These are phyloP conservation scores for Limanda limanda DNA, from an alignment of 2,113 vertebrate species.

Conservation along the genomic window DNA sequence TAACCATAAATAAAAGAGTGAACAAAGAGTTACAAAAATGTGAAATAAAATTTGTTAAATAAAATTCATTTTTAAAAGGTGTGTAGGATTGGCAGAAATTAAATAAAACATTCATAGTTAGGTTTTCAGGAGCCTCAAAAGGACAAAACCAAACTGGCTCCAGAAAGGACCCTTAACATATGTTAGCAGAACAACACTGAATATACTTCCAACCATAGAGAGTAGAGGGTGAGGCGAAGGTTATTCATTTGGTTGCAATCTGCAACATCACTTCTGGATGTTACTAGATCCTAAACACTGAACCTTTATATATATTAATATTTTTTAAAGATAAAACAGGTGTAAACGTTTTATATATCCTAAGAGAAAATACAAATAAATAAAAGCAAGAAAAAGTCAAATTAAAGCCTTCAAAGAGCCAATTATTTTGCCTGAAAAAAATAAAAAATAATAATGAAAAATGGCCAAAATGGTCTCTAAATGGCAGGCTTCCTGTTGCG, in stretches of 20 bases:
- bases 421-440: no score
- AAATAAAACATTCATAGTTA: background rate
- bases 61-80: background rate
- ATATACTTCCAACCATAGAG: no score
- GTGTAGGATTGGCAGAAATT: background rate
- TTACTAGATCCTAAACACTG: background rate
- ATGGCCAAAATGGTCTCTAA: no score
- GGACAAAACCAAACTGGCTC: background rate
- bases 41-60: background rate
- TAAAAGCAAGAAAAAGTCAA: no score
- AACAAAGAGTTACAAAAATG: background rate
- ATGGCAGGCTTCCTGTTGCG: no score
- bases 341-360: background rate
- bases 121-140: background rate
- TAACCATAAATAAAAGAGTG: background rate
- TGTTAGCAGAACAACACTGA: no score
- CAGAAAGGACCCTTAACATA: background rate
- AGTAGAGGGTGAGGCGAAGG: no score
- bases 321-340: background rate
- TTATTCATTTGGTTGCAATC: no score
- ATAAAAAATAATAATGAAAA: no score
- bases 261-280: background rate
- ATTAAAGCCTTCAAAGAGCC: no score
- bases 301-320: background rate
- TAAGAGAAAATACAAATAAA: background rate